Percentiles rank a stretch among this genome's conserved stretches.
Conservation (phyloP, 2,797 vertebrate genomes). For the Acanthis flammea region DNA sequence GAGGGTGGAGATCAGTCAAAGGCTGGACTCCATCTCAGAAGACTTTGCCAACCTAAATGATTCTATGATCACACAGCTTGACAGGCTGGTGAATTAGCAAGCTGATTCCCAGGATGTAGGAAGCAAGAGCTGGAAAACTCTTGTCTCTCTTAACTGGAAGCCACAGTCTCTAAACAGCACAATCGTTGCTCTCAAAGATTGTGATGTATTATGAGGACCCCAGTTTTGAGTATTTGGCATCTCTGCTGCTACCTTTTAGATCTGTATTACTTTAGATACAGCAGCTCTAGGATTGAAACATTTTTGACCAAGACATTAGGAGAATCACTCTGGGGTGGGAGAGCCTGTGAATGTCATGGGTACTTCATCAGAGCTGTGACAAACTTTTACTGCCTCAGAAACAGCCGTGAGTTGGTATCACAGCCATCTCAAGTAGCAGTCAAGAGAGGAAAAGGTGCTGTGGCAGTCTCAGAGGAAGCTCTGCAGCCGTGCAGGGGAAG, state of each 20-base stretch:
- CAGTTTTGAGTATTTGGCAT: not conserved
- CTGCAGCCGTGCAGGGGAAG: fast-evolving
- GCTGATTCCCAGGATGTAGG: fast-evolving
- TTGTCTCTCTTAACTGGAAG: not conserved
- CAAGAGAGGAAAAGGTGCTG: fast-evolving
- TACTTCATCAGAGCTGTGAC: not conserved
- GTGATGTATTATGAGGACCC: not conserved
- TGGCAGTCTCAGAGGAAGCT: not conserved
- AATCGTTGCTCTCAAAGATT: not conserved
- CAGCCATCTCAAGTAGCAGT: fast-evolving
- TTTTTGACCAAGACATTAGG: too few relatives aligned
- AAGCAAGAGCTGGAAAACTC: not conserved
- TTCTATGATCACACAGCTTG: not conserved
- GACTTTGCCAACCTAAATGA: not conserved
- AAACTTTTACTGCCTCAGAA: not conserved
- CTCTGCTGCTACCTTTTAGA: not conserved
- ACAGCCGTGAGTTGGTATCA: fast-evolving
- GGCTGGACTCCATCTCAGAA: not conserved
- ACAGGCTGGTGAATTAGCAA: not conserved
- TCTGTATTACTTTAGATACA: not conserved
- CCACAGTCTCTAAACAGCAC: not conserved
- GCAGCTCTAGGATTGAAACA: not conserved
- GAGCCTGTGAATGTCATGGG: fast-evolving
- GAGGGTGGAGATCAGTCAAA: not conserved
- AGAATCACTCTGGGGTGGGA: not conserved